Conservation (phyloP, 2,888 invertebrate species). For the Sthenelais limicola region DNA sequence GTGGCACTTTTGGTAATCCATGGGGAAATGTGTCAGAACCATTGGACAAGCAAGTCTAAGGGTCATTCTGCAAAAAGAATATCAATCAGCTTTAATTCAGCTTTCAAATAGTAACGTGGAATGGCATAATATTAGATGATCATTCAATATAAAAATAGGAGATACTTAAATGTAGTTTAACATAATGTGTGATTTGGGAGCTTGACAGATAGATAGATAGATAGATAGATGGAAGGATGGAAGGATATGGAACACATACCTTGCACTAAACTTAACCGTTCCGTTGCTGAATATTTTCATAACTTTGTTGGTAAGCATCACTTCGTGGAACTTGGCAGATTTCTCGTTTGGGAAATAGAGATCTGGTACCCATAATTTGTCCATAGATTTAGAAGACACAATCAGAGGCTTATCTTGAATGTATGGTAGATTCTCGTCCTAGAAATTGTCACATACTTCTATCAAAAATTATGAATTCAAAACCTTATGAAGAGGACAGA, state of each 20-base stretch:
- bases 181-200: too few species aligned
- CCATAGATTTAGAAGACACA: slow-evolving; percentile 35
- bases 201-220: too few species aligned
- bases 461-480: too few species aligned
- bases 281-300: slow-evolving; percentile 49
- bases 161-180: too few species aligned
- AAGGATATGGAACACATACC: slow-evolving; percentile 42
- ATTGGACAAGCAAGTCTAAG: slow-evolving; percentile 49
- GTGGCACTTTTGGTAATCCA: slow-evolving; percentile 51
- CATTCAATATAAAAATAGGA: too few species aligned
- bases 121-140: too few species aligned
- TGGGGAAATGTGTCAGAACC: slow-evolving; percentile 49
- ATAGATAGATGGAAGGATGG: too few species aligned
- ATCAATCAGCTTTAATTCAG: too few species aligned
- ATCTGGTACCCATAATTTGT: slow-evolving; percentile 50
- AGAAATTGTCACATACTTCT: too few species aligned
- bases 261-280: slow-evolving; percentile 46
- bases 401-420: slow-evolving; percentile 35
- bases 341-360: slow-evolving; percentile 53
- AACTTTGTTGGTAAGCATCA: slow-evolving; percentile 47
- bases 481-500: too few species aligned
- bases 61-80: slow-evolving; percentile 44
- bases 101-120: too few species aligned
- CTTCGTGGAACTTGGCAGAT: slow-evolving; percentile 44
- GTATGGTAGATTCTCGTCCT: slow-evolving; percentile 26